These are phyloP conservation scores for Aphelocoma californica DNA, from an alignment of 2,797 vertebrate genomes.

Conservation along the genomic window DNA sequence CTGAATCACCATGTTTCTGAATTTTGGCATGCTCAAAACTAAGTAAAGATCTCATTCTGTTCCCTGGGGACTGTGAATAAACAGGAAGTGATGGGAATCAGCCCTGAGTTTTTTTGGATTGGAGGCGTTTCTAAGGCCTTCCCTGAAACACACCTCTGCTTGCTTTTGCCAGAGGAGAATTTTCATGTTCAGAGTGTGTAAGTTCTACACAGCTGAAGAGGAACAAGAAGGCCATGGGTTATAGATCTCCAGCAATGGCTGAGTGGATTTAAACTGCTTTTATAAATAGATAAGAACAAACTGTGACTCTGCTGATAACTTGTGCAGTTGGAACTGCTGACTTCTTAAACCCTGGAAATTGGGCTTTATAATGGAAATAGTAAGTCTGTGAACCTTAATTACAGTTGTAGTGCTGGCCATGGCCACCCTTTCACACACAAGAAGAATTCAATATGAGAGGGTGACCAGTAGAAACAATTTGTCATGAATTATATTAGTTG, in stretches of 20 bases:
- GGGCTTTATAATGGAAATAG: neutral
- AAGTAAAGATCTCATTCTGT: neutral
- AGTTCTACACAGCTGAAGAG: neutral
- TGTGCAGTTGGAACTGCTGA: neutral
- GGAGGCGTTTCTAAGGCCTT: neutral
- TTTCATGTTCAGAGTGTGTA: neutral
- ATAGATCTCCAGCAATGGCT: neutral
- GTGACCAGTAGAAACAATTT: neutral
- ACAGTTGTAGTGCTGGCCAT: neutral
- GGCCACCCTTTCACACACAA: neutral
- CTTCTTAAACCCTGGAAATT: neutral
- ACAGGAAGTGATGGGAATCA: neutral
- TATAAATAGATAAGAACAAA: neutral
- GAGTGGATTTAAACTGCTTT: neutral
- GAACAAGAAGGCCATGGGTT: neutral
- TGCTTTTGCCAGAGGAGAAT: neutral
- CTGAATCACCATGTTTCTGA: neutral
- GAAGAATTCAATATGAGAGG: neutral
- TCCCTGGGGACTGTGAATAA: neutral
- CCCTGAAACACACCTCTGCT: neutral
- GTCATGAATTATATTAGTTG: neutral
- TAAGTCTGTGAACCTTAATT: neutral
- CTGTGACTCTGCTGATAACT: neutral
- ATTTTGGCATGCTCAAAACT: neutral
- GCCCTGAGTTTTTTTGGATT: neutral